Conservation (phyloP, 2,113 vertebrate species). For the Silurus glanis region DNA sequence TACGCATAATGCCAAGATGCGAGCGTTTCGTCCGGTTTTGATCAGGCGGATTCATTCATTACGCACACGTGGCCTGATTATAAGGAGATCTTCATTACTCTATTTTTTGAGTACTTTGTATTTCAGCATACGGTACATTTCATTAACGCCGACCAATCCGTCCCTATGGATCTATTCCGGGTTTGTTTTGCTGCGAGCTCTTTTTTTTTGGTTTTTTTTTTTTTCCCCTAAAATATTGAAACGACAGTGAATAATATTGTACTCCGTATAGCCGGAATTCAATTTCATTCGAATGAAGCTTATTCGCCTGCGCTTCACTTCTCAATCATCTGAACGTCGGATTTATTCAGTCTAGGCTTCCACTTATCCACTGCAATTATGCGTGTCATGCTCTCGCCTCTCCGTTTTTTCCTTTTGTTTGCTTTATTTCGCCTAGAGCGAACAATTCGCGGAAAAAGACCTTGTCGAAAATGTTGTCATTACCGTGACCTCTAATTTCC, state of each 20-base stretch:
- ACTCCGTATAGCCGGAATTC: not conserved
- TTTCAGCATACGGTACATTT: not conserved
- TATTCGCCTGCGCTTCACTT: not conserved
- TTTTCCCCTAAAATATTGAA: too few relatives aligned
- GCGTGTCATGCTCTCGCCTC: not conserved
- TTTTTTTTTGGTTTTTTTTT: too few relatives aligned
- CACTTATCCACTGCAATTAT: slow-evolving; percentile 9
- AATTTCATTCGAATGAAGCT: not conserved
- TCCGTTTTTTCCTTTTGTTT: not conserved
- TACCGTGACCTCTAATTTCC: slow-evolving; percentile 40
- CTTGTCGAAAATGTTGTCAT: slow-evolving; percentile 52
- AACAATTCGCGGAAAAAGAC: slow-evolving; percentile 54
- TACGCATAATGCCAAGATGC: not conserved
- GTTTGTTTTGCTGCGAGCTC: not conserved
- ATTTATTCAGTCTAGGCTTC: not conserved
- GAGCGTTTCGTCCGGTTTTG: not conserved
- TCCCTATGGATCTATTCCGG: not conserved
- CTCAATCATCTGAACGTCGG: not conserved
- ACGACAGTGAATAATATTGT: not conserved
- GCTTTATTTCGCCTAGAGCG: slow-evolving; percentile 52
- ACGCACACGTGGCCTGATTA: not conserved
- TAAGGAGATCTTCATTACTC: not conserved
- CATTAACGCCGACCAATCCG: not conserved
- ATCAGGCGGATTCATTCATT: not conserved
- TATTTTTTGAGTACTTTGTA: not conserved